Evolutionary conservation across 2,888 invertebrate species (phyloP), one percentile per base, ranked within the genome.

Genomic region (Cephus runcator): DNA sequence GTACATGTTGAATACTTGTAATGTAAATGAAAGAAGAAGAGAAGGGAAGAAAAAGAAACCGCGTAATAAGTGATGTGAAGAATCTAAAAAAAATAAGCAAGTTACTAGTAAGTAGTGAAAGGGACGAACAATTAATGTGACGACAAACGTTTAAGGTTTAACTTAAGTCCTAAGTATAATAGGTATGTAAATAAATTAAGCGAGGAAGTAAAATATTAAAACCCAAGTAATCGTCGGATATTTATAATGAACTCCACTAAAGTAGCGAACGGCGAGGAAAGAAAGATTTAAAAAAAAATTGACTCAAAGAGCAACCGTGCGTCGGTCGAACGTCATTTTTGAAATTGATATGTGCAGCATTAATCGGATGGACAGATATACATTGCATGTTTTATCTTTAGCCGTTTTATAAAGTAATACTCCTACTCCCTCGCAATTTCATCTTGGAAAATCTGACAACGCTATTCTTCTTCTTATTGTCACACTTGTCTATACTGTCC

Each of bases 1-100:
- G 93, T 93, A 93, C 92, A 93, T 93, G 93, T 93, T 92, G 92
- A 92, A 92, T 91, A 92, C 91, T 92, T 92, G 90, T 91, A 91
- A 88, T 85, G 89, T 88, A 89, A 88, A 87, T 87, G 85, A 83
- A 71, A 79, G 83, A 81, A 81, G 80, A 74, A 81, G 77, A 73
- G 77, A 81, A 79, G 73, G 12, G 69, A 80, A 79, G 79, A 82
- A 79, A 83, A 81, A 76, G 78, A 81, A 82, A 83, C 78, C 82
- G 87, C 80, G 79, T 85, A 87, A 87, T 79, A 87, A 86, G 87
- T 86, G 83, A 87, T 87, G 88, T 87, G 88, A 88, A 81, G 88
- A 84, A 87, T 89, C 85, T 88, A 89, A 30, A 75, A 71, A 76
- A 69, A 76, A 80, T 83, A 88, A 88, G 83, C 80, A 79, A 84